Percentiles rank a stretch among this genome's conserved stretches.
These are phyloP conservation scores for Acrocyrtus sp. DNA, from an alignment of 2,888 invertebrate genomes.

Conservation along the genomic window DNA sequence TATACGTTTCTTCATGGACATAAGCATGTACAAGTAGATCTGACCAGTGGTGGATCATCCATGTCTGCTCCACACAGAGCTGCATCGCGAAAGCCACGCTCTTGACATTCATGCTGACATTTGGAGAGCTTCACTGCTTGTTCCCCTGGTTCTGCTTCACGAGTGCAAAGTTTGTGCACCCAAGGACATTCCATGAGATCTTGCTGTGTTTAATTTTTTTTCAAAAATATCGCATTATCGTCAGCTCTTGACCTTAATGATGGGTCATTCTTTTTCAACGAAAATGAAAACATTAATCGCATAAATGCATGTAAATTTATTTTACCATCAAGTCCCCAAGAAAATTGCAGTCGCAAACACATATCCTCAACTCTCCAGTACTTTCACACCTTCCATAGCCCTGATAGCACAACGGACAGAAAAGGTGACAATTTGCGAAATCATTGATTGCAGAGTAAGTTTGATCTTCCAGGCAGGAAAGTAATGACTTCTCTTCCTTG, in stretches of 20 bases:
- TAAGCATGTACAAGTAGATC: constrained; percentile 35
- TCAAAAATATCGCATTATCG: no score
- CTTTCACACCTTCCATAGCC: constrained; percentile 34
- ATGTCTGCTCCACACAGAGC: constrained; percentile 38
- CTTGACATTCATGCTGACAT: constrained; percentile 26
- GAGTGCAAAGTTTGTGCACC: constrained; percentile 17
- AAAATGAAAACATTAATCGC: no score
- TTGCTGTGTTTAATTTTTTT: constrained; percentile 3
- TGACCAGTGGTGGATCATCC: constrained; percentile 27
- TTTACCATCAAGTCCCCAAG: constrained; percentile 1
- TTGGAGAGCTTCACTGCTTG: constrained; percentile 16
- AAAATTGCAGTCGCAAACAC: constrained; percentile 34
- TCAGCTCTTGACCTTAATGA: no score
- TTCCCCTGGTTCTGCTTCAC: constrained; percentile 9
- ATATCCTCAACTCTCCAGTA: constrained; percentile 14
- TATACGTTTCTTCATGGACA: constrained; percentile 5
- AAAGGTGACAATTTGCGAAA: constrained; percentile 35
- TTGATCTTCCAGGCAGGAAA: constrained; percentile 36
- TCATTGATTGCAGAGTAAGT: constrained; percentile 27
- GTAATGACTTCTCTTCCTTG: background rate
- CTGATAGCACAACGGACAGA: constrained; percentile 33
- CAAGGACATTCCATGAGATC: constrained; percentile 20
- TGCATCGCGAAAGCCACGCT: constrained; percentile 14
- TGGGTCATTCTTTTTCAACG: no score
- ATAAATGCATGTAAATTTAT: background rate